Percentiles rank a stretch among this genome's conserved stretches.
Conservation (phyloP, 2,888 invertebrate genomes). For the Caradrina clavipalpis region DNA sequence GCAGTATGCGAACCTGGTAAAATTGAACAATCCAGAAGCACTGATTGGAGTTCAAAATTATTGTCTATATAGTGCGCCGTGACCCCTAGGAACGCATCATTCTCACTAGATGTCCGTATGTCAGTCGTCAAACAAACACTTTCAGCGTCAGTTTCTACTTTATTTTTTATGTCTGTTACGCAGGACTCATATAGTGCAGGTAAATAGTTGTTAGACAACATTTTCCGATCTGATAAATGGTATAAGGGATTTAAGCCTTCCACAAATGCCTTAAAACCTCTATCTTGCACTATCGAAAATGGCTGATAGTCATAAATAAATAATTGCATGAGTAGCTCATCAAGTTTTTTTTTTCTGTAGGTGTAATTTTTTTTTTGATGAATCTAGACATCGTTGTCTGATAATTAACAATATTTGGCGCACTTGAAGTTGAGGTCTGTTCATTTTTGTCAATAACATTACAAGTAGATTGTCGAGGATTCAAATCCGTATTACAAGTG, state of each 20-base stretch:
- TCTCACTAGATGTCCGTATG: conserved; percentile 21
- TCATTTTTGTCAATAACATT: conserved; percentile 9
- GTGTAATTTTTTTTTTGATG: conserved; percentile 13
- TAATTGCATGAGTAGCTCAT: conserved; percentile 9
- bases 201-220: too few species aligned
- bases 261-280: too few species aligned
- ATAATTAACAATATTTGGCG: conserved; percentile 8
- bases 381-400: conserved; percentile 12
- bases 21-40: conserved; percentile 17
- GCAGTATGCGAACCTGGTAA: conserved; percentile 24
- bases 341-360: conserved; percentile 7
- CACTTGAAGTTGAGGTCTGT: conserved; percentile 6
- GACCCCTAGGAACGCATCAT: conserved; percentile 16
- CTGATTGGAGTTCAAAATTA: conserved; percentile 18
- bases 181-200: too few species aligned
- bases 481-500: neutral
- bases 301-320: conserved; percentile 1
- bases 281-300: too few species aligned
- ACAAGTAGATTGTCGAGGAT: neutral
- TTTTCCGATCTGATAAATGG: too few species aligned
- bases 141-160: neutral
- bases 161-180: too few species aligned
- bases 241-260: too few species aligned
- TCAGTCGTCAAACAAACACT: conserved; percentile 23
- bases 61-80: conserved; percentile 17